A percentile compares a stretch with the other conserved stretches of the same genome.
Evolutionary conservation across 2,797 vertebrate genomes (phyloP).

Genomic region (Gobionotothen gibberifrons): DNA sequence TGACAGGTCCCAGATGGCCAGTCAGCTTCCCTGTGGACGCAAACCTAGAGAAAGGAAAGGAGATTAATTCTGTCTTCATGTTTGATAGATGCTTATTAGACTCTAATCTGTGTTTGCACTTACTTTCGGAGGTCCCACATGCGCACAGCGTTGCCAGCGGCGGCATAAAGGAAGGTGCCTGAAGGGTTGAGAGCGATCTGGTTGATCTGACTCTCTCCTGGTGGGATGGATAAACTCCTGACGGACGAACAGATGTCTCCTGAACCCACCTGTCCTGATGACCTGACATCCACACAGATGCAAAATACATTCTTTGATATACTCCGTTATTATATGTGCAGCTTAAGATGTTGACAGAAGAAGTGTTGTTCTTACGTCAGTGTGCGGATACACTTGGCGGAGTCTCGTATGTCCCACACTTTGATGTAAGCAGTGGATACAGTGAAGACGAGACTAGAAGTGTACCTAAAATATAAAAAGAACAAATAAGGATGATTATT

Average conservation of each 20-base stretch:
- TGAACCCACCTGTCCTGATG: slow-evolving; percentile 92
- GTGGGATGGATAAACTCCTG: slow-evolving; percentile 89
- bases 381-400: slow-evolving; percentile 94
- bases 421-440: slow-evolving; percentile 95
- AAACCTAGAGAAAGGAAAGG: slow-evolving; percentile 83
- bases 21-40: slow-evolving; percentile 96
- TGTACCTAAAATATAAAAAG: slow-evolving; percentile 78
- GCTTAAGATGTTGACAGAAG: not conserved
- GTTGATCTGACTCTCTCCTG: slow-evolving; percentile 97
- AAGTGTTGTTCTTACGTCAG: slow-evolving; percentile 85
- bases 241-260: slow-evolving; percentile 88
- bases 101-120: not conserved
- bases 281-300: slow-evolving; percentile 77
- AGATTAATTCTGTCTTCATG: not conserved
- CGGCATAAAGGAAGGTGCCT: slow-evolving; percentile 93
- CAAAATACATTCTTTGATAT: not conserved
- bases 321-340: too few species aligned
- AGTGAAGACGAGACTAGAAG: slow-evolving; percentile 94
- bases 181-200: slow-evolving; percentile 93
- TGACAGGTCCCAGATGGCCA: slow-evolving; percentile 94
- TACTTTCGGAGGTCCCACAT: slow-evolving; percentile 99
- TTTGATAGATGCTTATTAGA: not conserved
- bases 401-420: slow-evolving; percentile 98
- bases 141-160: slow-evolving; percentile 93
- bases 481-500: not conserved